These are phyloP conservation scores for Pachycephus smyrnensis DNA, from an alignment of 2,888 invertebrate genomes.

Conservation along the genomic window DNA sequence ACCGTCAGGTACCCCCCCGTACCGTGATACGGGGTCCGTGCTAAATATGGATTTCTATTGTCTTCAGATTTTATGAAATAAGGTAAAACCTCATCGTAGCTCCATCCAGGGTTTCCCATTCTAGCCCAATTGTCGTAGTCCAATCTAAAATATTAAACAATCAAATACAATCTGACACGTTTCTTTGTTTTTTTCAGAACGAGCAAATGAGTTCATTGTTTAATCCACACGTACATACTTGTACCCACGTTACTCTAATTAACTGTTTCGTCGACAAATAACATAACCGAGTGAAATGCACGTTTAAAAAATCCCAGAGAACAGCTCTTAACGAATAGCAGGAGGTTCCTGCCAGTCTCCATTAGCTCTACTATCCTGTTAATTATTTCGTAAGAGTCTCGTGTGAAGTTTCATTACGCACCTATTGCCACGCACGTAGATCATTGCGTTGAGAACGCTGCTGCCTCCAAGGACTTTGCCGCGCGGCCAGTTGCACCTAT, in stretches of 20 bases:
- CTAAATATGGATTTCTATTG: slow-evolving; percentile 85
- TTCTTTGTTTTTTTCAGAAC: background rate
- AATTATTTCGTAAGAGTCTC: background rate
- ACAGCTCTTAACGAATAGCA: background rate
- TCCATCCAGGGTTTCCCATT: slow-evolving; percentile 89
- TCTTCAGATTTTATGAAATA: slow-evolving; percentile 92
- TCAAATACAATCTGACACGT: background rate
- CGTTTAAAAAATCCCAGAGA: background rate
- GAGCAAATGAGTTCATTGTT: background rate
- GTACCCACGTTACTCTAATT: too few relatives aligned
- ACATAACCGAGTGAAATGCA: background rate
- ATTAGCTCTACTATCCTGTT: background rate
- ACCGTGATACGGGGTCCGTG: slow-evolving; percentile 79
- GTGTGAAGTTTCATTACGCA: slow-evolving; percentile 52
- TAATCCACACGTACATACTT: too few relatives aligned
- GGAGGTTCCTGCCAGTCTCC: background rate
- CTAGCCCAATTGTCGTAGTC: slow-evolving; percentile 91
- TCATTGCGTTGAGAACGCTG: slow-evolving; percentile 91
- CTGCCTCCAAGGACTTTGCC: slow-evolving; percentile 92
- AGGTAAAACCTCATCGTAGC: slow-evolving; percentile 82
- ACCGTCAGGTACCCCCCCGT: slow-evolving; percentile 86
- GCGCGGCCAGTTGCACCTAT: slow-evolving; percentile 91
- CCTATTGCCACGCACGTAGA: slow-evolving; percentile 89
- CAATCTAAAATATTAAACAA: slow-evolving; percentile 37
- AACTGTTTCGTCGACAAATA: background rate